Conservation (phyloP, 1,140 invertebrate species). For the Ips nitidus region DNA sequence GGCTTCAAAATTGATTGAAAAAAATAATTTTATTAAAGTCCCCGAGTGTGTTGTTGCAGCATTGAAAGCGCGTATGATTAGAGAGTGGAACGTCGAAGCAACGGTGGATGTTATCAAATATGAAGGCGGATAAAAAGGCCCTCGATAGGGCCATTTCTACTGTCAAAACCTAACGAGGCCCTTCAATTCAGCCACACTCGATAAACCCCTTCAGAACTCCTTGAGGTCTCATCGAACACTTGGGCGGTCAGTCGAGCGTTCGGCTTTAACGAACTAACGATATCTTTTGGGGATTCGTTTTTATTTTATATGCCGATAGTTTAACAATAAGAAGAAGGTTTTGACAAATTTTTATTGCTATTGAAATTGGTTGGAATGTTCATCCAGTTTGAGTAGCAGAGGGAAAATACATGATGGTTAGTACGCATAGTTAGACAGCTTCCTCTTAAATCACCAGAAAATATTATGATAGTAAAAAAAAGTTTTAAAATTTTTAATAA, state of each 20-base stretch:
- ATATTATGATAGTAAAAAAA: too few species aligned
- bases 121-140: slow-evolving; percentile 1
- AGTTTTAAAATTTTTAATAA: too few species aligned
- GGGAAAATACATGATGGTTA: too few species aligned
- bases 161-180: slow-evolving; percentile 31
- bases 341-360: too few species aligned
- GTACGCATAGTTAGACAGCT: too few species aligned
- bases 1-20: slow-evolving; percentile 15
- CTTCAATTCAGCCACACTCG: slow-evolving; percentile 31
- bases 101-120: not conserved
- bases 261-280: slow-evolving; percentile 31
- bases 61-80: not conserved
- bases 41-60: not conserved
- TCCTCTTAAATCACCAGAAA: too few species aligned
- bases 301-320: too few species aligned
- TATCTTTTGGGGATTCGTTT: slow-evolving; percentile 13
- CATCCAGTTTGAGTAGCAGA: too few species aligned
- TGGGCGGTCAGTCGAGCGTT: slow-evolving; percentile 21
- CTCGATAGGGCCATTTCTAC: slow-evolving; percentile 23
- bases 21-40: slow-evolving; percentile 8
- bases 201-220: slow-evolving; percentile 28
- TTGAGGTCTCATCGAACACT: slow-evolving; percentile 32
- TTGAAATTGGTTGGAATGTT: too few species aligned
- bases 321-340: too few species aligned
- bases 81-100: not conserved